These are phyloP conservation scores for Chionodraco myersi DNA, from an alignment of 2,113 vertebrate genomes.

Conservation along the genomic window DNA sequence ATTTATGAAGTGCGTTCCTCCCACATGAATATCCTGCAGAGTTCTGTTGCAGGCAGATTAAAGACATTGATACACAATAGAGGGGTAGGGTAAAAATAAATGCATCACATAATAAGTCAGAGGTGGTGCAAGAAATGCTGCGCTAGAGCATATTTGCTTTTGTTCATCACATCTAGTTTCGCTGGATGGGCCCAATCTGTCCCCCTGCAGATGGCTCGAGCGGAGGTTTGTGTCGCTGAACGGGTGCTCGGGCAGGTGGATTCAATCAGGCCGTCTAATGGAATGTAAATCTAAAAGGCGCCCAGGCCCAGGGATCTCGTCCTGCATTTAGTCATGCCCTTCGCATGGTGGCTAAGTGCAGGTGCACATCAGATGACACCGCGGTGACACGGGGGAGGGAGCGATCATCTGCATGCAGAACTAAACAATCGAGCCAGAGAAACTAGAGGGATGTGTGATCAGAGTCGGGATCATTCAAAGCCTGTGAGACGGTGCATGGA, in stretches of 20 bases:
- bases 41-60: slow-evolving; percentile 59
- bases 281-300: slow-evolving; percentile 73
- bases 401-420: slow-evolving; percentile 61
- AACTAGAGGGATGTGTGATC: slow-evolving; percentile 33
- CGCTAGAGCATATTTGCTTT: slow-evolving; percentile 45
- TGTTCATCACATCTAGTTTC: slow-evolving; percentile 62
- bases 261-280: slow-evolving; percentile 75
- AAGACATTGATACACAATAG: slow-evolving; percentile 54
- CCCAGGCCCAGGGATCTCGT: slow-evolving; percentile 44
- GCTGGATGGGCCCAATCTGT: slow-evolving; percentile 62
- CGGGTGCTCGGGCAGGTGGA: slow-evolving; percentile 70
- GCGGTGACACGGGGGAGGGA: slow-evolving; percentile 9
- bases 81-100: slow-evolving; percentile 63
- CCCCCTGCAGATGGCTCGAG: slow-evolving; percentile 64
- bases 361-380: slow-evolving; percentile 66
- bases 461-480: slow-evolving; percentile 24
- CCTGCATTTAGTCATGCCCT: slow-evolving; percentile 56
- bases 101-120: slow-evolving; percentile 46
- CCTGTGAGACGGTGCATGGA: slow-evolving; percentile 21
- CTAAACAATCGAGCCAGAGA: slow-evolving; percentile 55
- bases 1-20: slow-evolving; percentile 54
- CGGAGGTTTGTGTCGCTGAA: slow-evolving; percentile 51
- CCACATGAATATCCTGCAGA: slow-evolving; percentile 53
- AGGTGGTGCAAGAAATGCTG: slow-evolving; percentile 33
- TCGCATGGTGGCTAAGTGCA: slow-evolving; percentile 52